Evolutionary conservation across 2,113 vertebrate species (phyloP).

Genomic region (Leptosomus discolor): DNA sequence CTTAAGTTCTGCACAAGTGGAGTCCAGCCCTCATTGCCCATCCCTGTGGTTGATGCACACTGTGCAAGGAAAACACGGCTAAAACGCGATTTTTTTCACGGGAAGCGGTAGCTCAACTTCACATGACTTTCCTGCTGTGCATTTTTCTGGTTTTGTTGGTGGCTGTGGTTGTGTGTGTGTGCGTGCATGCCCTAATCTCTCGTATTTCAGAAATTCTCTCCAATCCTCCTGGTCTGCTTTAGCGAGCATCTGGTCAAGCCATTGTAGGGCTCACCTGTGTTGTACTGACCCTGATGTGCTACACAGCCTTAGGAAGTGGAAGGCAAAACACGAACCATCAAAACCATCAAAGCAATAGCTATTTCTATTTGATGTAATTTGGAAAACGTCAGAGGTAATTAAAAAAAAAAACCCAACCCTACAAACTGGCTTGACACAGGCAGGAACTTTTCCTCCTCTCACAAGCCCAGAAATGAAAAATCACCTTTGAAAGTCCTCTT

Average conservation of each 20-base stretch:
- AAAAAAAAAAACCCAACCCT: not conserved
- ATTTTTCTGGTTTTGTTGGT: not conserved
- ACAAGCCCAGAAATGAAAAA: constrained; percentile 13
- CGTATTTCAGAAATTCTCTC: not conserved
- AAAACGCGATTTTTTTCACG: not conserved
- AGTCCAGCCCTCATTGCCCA: not conserved
- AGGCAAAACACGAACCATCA: constrained; percentile 8
- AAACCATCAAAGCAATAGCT: not conserved
- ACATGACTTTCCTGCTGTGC: not conserved
- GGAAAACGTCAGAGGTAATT: constrained; percentile 1
- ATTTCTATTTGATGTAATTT: not conserved
- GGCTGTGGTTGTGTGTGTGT: not conserved
- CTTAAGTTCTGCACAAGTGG: not conserved
- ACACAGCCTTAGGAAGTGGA: constrained; percentile 17
- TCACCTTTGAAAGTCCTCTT: constrained; percentile 1
- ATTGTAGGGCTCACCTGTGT: not conserved
- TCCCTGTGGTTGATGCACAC: not conserved
- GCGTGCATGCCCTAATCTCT: not conserved
- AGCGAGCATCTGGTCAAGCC: not conserved
- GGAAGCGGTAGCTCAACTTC: not conserved
- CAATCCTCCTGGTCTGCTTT: not conserved
- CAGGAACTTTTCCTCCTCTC: not conserved
- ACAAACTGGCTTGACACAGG: not conserved
- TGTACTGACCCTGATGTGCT: not conserved
- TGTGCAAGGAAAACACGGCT: not conserved